Percentiles rank a stretch among this genome's conserved stretches.
Conservation (phyloP, 2,797 vertebrate genomes). For the Nasua narica region DNA sequence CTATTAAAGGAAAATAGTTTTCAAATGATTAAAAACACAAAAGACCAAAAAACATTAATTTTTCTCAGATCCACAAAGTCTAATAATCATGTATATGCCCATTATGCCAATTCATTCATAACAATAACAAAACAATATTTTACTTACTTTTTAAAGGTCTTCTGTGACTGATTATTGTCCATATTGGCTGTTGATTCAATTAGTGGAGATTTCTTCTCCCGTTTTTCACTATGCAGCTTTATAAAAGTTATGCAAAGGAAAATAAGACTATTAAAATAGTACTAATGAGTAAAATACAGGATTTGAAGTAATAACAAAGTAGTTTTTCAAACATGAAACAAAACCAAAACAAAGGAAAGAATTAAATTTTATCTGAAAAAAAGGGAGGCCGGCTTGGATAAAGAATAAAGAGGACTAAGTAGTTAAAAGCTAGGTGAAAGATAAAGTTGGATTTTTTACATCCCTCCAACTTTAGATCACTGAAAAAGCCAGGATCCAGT, state of each 20-base stretch:
- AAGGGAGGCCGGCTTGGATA: not conserved
- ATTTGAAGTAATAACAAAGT: not conserved
- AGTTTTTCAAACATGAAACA: not conserved
- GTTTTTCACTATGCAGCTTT: conserved; percentile 95
- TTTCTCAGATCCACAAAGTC: conserved; percentile 10
- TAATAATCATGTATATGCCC: not conserved
- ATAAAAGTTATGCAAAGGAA: conserved; percentile 62
- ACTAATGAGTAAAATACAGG: conserved; percentile 33
- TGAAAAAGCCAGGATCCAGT: not conserved
- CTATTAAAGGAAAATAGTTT: conserved; percentile 79
- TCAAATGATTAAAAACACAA: conserved; percentile 19
- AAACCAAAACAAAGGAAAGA: not conserved
- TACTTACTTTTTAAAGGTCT: conserved; percentile 93
- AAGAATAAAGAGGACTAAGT: not conserved
- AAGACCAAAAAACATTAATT: conserved; percentile 39
- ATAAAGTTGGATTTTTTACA: not conserved
- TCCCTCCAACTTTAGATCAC: not conserved
- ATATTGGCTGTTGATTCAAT: conserved; percentile 95
- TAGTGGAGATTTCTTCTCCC: conserved; percentile 95
- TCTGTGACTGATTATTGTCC: conserved; percentile 96
- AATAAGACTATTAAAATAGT: conserved; percentile 62
- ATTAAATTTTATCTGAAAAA: conserved; percentile 27
- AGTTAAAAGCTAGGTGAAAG: not conserved
- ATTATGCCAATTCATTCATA: not conserved
- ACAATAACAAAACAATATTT: not conserved